Base-by-base conservation (phyloP, 2,888 invertebrate genomes). In the Drosophila fulvimacula region DNA sequence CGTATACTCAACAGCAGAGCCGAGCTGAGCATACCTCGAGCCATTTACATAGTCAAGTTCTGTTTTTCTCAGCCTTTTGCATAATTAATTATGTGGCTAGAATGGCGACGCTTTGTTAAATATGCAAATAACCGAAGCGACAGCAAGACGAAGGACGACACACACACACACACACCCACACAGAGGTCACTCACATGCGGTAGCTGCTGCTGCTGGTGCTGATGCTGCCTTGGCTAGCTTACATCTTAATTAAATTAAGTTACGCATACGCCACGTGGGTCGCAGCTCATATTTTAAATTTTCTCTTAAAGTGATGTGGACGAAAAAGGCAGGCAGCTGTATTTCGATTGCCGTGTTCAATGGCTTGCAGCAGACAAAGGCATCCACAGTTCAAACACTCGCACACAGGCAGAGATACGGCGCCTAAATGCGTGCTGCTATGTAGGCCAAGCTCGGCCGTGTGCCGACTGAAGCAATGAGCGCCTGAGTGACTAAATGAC, bases 51-150 rank as follows among this genome's bases (percentile, higher is more conserved):
- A 81, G 71, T 44, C 69, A 73, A 69, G 70, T 57, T 69, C 62
- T 71, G 58, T 68, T 76, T 76, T 64, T 62, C 69, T 69, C 77
- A 66, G 73, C 66, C 89, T 87, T 82, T 87, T 84, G 83, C 89
- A 84, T 88, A 84, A 87, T 84, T 84, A 84, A 84, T 84, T 87
- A 84, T 87, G 89, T 85, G 88, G 81, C 87, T 72, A 68, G 76
- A 70, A 73, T 60, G 66, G 72, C 73, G 74, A 72, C 71, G 74
- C 76, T 85, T 89, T 87, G 84, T 85, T 89, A 85, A 82, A 88
- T 89, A 88, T 89, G 84, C 80, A 89, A 84, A 84, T 85, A 72
- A 71, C 64, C 53, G 42, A 63, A 67, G 62, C 73, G 55, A 52
- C 39, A 51, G 17, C 65, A 76, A 59, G 70, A 65, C 79, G 48